phyloP scores from a whole-genome alignment of 2,888 invertebrate genomes.

The Folsomia manolachei region DNA sequence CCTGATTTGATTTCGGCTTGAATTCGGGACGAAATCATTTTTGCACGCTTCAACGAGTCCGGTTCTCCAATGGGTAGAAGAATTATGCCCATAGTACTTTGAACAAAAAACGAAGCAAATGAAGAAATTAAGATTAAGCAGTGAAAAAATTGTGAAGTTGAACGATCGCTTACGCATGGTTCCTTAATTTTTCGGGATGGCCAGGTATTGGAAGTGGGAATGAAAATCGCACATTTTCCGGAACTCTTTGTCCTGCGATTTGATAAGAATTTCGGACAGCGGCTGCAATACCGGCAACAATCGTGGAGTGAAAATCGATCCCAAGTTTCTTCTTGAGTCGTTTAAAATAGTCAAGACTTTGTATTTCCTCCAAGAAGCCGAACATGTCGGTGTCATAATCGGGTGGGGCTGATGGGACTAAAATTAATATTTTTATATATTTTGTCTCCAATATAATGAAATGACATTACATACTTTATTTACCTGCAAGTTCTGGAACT shows the following conservation, averaged over 20 bases:
- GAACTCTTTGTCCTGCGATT: background rate
- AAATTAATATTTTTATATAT: background rate
- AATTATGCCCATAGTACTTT: too few species aligned
- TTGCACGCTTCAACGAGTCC: background rate
- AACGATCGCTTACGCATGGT: conserved; percentile 18
- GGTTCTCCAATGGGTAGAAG: background rate
- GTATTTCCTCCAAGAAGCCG: background rate
- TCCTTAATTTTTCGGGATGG: conserved; percentile 17
- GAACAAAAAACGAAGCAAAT: too few species aligned
- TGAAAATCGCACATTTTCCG: background rate
- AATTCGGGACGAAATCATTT: background rate
- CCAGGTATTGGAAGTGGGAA: conserved; percentile 11
- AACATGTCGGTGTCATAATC: background rate
- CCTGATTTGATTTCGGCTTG: background rate
- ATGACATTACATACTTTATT: background rate
- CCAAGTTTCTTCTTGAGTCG: background rate
- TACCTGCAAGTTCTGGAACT: background rate
- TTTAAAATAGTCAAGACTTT: background rate
- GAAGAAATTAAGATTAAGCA: too few species aligned
- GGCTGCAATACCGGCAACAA: background rate
- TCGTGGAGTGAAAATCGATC: background rate
- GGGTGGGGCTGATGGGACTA: background rate
- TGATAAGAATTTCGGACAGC: background rate
- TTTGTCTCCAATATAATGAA: background rate
- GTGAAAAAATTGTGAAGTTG: too few species aligned